Conservation (phyloP, 2,888 invertebrate genomes). For the Hydriomena furcata region DNA sequence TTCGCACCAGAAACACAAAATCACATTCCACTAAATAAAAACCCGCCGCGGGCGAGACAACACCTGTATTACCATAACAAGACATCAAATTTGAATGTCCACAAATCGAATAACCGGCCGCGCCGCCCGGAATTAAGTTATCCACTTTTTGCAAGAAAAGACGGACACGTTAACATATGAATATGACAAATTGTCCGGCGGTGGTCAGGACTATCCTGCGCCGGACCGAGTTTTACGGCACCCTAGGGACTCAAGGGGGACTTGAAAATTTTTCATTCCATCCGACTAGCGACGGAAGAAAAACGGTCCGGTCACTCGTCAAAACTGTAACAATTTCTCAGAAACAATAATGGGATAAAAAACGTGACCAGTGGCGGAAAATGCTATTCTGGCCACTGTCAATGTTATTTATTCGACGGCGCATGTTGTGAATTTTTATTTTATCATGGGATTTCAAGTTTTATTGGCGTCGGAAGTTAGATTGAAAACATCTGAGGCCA, state of each 20-base stretch:
- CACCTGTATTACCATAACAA: slow-evolving; percentile 82
- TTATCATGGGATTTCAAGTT: slow-evolving; percentile 77
- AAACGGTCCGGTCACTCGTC: slow-evolving; percentile 81
- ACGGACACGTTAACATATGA: slow-evolving; percentile 83
- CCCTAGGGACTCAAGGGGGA: slow-evolving; percentile 73
- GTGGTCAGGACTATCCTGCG: slow-evolving; percentile 70
- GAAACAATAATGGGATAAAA: slow-evolving; percentile 81
- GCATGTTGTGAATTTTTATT: slow-evolving; percentile 80
- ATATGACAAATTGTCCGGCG: slow-evolving; percentile 83
- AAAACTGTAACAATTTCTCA: slow-evolving; percentile 83
- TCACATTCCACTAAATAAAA: slow-evolving; percentile 32
- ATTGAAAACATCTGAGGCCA: slow-evolving; percentile 47
- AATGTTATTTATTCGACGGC: slow-evolving; percentile 80
- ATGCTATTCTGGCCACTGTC: slow-evolving; percentile 77
- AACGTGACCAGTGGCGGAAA: slow-evolving; percentile 64
- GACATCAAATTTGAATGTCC: slow-evolving; percentile 81
- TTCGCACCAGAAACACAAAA: slow-evolving; percentile 34
- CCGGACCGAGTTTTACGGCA: slow-evolving; percentile 79
- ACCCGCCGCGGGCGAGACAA: slow-evolving; percentile 68
- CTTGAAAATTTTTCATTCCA: slow-evolving; percentile 83
- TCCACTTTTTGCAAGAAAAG: slow-evolving; percentile 83
- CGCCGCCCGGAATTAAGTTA: slow-evolving; percentile 76
- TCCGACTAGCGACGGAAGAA: slow-evolving; percentile 70
- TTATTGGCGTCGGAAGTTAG: slow-evolving; percentile 62
- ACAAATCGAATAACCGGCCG: slow-evolving; percentile 75